Conservation (phyloP, 2,888 invertebrate species). For the Tortricodes alternella region DNA sequence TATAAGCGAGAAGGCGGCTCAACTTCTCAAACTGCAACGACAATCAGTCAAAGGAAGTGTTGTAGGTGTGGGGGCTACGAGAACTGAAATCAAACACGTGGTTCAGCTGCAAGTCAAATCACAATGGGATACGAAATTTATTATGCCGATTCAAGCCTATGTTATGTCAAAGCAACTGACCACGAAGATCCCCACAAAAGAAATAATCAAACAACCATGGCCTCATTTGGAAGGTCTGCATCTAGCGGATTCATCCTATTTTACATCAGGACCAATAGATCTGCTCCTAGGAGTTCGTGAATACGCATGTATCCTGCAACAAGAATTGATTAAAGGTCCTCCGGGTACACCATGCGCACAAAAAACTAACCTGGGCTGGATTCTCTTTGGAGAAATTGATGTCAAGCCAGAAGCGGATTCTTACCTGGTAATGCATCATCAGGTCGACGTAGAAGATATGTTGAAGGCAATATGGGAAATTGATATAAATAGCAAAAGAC, state of each 20-base stretch:
- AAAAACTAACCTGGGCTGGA: conserved; percentile 36
- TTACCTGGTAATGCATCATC: neutral
- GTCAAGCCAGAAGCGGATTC: no score
- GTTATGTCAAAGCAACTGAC: conserved; percentile 2
- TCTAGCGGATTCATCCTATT: conserved; percentile 1
- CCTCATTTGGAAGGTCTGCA: conserved; percentile 1
- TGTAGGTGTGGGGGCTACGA: conserved; percentile 7
- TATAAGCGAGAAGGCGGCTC: conserved; percentile 6
- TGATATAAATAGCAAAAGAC: neutral
- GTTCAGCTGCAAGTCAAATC: conserved; percentile 5
- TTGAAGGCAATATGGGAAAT: conserved; percentile 4
- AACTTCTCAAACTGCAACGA: neutral
- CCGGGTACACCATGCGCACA: conserved; percentile 37
- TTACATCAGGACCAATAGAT: neutral
- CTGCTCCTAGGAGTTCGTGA: conserved; percentile 33
- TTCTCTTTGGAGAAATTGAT: conserved; percentile 34
- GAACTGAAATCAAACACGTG: neutral
- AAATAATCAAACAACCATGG: neutral
- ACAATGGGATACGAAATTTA: conserved; percentile 1
- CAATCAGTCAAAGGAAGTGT: conserved; percentile 1
- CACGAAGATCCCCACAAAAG: neutral
- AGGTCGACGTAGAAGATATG: neutral
- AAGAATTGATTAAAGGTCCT: conserved; percentile 34
- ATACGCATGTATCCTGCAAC: conserved; percentile 32
- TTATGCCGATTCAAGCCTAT: neutral